Base-by-base conservation (phyloP, 2,797 vertebrate species). In the Crocidura indochinensis region DNA sequence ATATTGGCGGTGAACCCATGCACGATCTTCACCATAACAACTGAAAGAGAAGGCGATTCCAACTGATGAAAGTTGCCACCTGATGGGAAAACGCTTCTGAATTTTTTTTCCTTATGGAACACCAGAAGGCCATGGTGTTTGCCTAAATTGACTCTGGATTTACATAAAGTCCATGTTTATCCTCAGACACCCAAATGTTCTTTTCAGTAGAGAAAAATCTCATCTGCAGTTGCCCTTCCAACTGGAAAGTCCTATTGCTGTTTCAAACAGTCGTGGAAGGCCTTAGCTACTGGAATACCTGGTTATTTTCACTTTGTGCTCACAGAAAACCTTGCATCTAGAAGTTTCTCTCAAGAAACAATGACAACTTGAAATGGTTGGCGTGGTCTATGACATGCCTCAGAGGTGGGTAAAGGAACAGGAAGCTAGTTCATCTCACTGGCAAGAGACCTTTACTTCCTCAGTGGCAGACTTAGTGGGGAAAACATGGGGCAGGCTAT, bases 141-240 rank as follows among this genome's bases (percentile, higher is more conserved):
- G n/a, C 71, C 31, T 85, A 53, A 87, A 92, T 19, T 31, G 44
- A 88, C 91, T 69, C 53, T 62, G 53, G 64, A 75, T 82, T 87
- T 82, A 73, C 67, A 72, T 68, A 84, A 87, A 87, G 38, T 73
- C 6, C 72, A 51, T 15, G 20, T 12, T 19, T 69, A 64, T 67
- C 69, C 22, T 56, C 68, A 90, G 73, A 90, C 82, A 84, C 91
- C n/a, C 76, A 95, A 83, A 83, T 81, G 67, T 86, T 77, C 76
- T 81, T 85, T 88, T 51, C 82, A 83, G 76, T 87, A 60, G 64
- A 27, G 71, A 93, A 92, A 93, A 92, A 91, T 60, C 67, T 82
- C 44, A 94, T 82, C 86, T 62, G 47, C 49, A 88, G 31, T 27
- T 85, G 74, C 47, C 74, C 56, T 81, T 90, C 84, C 64, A 74